These are phyloP conservation scores for Muraenolepis orangiensis DNA, from an alignment of 2,797 vertebrate genomes.

Conservation along the genomic window DNA sequence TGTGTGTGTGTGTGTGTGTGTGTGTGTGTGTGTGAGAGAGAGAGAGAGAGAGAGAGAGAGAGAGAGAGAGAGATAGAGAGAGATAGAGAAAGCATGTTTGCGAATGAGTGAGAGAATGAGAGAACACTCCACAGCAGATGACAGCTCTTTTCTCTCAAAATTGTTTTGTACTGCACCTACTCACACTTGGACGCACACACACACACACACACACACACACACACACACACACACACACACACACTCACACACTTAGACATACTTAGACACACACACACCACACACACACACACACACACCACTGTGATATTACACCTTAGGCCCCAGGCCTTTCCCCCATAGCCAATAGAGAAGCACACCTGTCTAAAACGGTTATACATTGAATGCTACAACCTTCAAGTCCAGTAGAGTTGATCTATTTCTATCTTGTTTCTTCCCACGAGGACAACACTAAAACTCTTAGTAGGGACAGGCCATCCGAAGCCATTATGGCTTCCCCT, in stretches of 20 bases:
- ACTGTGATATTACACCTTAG: too few species aligned
- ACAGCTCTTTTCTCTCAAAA: not conserved
- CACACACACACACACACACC: too few species aligned
- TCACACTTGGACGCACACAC: not conserved
- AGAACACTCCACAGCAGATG: not conserved
- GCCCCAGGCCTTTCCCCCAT: too few species aligned
- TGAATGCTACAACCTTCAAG: not conserved
- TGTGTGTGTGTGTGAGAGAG: not conserved
- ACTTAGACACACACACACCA: not conserved
- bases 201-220: not conserved
- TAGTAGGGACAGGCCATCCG: not conserved
- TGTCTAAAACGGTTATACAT: too few species aligned
- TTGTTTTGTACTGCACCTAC: not conserved
- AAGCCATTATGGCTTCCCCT: not conserved
- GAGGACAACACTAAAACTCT: not conserved
- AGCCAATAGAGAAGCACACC: too few species aligned
- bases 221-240: not conserved
- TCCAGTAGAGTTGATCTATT: not conserved
- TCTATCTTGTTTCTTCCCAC: not conserved
- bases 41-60: too few species aligned
- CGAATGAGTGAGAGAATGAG: too few species aligned
- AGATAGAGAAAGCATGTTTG: too few species aligned
- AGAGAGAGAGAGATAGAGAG: too few species aligned
- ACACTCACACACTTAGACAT: not conserved
- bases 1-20: not conserved